Conservation (phyloP, 2,888 invertebrate genomes). For the Oxycera nigricornis region DNA sequence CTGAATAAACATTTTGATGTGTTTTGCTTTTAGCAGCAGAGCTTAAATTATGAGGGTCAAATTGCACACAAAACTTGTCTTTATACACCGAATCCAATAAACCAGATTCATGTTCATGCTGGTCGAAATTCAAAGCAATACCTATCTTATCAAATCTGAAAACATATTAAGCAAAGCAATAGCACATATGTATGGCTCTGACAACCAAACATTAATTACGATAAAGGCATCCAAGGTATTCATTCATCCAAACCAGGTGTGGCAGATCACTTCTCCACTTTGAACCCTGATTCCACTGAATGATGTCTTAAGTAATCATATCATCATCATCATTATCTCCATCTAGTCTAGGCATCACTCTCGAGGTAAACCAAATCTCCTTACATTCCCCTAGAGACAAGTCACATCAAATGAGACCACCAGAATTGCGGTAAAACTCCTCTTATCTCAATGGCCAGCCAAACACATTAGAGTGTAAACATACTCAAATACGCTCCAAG, state of each 20-base stretch:
- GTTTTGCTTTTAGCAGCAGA: too few species aligned
- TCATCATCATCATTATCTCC: conserved; percentile 13
- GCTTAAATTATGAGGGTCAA: too few species aligned
- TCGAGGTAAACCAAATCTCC: conserved; percentile 21
- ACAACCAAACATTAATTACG: conserved; percentile 10
- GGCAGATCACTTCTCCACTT: conserved; percentile 17
- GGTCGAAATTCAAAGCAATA: not conserved
- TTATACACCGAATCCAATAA: not conserved
- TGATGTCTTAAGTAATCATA: conserved; percentile 23
- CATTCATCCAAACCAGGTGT: not conserved
- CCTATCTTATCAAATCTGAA: not conserved
- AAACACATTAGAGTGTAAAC: conserved; percentile 41
- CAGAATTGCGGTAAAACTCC: conserved; percentile 21
- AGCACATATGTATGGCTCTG: not conserved
- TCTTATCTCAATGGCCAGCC: conserved; percentile 30
- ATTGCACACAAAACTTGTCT: not conserved
- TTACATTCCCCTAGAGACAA: not conserved
- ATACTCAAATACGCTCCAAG: conserved; percentile 39
- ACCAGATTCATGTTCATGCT: not conserved
- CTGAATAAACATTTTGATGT: too few species aligned
- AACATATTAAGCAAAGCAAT: not conserved
- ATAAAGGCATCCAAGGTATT: not conserved
- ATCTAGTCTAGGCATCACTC: not conserved
- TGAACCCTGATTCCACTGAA: not conserved
- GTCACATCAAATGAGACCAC: conserved; percentile 15